These are phyloP conservation scores for Erythrolamprus reginae DNA, from an alignment of 2,113 vertebrate genomes.

Conservation along the genomic window DNA sequence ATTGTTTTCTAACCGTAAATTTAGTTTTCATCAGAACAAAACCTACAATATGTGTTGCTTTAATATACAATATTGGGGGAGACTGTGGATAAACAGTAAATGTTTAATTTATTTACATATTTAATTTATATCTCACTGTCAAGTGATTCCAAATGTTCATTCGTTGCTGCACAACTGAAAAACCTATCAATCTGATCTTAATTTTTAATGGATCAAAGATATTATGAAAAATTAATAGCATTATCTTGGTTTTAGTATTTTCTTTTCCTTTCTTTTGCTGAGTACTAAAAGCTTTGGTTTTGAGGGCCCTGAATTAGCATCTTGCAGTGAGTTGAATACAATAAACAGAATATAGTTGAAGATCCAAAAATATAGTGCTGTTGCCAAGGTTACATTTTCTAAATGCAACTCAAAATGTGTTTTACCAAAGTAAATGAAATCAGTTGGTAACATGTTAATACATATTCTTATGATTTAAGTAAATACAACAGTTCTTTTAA, in stretches of 20 bases:
- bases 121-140: neutral
- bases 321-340: slow-evolving; percentile 67
- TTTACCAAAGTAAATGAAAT: slow-evolving; percentile 67
- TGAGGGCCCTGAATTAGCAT: slow-evolving; percentile 33
- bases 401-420: slow-evolving; percentile 72
- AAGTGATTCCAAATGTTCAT: neutral
- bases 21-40: neutral
- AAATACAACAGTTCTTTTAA: slow-evolving; percentile 8
- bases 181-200: slow-evolving; percentile 2
- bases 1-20: neutral
- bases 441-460: slow-evolving; percentile 60
- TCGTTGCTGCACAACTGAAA: neutral
- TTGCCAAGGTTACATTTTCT: slow-evolving; percentile 75
- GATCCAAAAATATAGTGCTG: slow-evolving; percentile 70
- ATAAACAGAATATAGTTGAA: slow-evolving; percentile 71
- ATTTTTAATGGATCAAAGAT: neutral
- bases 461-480: slow-evolving; percentile 39
- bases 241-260: neutral
- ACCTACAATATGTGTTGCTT: neutral
- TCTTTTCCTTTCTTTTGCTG: neutral
- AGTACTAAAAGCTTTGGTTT: slow-evolving; percentile 13
- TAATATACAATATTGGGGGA: neutral
- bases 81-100: neutral
- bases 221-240: slow-evolving; percentile 21
- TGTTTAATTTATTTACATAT: neutral